phyloP scores from a whole-genome alignment of 2,888 invertebrate genomes.

The Nomada ferruginata region DNA sequence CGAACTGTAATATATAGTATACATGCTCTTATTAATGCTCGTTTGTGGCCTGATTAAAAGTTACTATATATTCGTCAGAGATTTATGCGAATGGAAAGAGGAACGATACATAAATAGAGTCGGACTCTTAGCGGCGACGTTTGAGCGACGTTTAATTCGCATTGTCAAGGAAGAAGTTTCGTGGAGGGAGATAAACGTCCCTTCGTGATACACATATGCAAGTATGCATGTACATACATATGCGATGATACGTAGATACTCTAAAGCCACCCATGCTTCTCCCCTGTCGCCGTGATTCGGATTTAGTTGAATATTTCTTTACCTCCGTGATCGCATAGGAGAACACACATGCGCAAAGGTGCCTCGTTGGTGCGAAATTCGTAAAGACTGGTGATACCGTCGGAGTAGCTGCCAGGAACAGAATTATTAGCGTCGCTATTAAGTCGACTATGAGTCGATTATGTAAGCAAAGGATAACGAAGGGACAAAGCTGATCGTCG shows the following conservation, averaged over 20 bases:
- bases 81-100: conserved; percentile 46
- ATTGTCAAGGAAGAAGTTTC: conserved; percentile 52
- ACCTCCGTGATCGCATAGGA: too few species aligned
- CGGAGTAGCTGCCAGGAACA: neutral
- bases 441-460: conserved; percentile 33
- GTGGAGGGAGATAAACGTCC: conserved; percentile 48
- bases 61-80: conserved; percentile 42
- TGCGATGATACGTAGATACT: neutral
- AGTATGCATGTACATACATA: neutral
- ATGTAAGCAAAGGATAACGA: conserved; percentile 27
- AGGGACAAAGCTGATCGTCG: conserved; percentile 30
- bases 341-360: too few species aligned
- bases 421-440: conserved; percentile 22
- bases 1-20: conserved; percentile 28
- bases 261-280: too few species aligned
- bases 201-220: conserved; percentile 4
- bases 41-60: conserved; percentile 47
- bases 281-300: too few species aligned
- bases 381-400: neutral
- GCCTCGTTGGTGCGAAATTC: neutral
- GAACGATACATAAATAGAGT: conserved; percentile 10
- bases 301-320: too few species aligned
- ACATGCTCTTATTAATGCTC: conserved; percentile 32
- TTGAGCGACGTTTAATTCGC: conserved; percentile 62
- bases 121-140: conserved; percentile 45